phyloP scores from a whole-genome alignment of 2,797 vertebrate species.

The Molossus alvarezi region DNA sequence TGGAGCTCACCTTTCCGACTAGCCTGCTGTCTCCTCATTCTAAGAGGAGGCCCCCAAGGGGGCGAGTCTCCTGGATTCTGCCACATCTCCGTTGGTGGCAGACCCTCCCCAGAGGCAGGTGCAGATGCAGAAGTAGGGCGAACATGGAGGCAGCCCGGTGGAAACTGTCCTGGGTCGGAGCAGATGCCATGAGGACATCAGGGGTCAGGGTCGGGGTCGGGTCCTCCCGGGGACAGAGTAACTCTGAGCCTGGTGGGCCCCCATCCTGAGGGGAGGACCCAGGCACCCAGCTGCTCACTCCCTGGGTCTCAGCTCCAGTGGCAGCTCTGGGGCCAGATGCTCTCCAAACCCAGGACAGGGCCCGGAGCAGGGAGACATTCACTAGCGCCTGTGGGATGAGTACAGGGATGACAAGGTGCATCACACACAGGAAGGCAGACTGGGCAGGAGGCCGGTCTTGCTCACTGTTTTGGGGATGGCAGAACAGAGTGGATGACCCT shows the following conservation, averaged over 20 bases:
- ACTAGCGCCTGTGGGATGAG: too few relatives aligned
- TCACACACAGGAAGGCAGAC: not conserved
- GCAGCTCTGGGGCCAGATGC: not conserved
- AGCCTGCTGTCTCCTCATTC: not conserved
- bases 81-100: not conserved
- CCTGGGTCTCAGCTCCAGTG: not conserved
- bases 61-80: not conserved
- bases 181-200: not conserved
- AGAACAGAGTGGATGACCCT: not conserved
- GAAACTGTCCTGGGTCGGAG: not conserved
- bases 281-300: not conserved
- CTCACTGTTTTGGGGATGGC: not conserved
- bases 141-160: not conserved
- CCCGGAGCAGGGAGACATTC: not conserved
- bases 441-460: not conserved
- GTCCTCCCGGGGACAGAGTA: not conserved
- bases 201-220: not conserved
- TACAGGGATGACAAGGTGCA: not conserved
- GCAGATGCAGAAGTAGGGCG: not conserved
- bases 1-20: not conserved
- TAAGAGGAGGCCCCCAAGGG: not conserved
- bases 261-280: not conserved
- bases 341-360: not conserved
- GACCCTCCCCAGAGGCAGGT: not conserved
- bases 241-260: not conserved